A percentile compares a stretch with the other conserved stretches of the same genome.
phyloP scores from a whole-genome alignment of 2,888 invertebrate genomes.

The Andrena minutula region DNA sequence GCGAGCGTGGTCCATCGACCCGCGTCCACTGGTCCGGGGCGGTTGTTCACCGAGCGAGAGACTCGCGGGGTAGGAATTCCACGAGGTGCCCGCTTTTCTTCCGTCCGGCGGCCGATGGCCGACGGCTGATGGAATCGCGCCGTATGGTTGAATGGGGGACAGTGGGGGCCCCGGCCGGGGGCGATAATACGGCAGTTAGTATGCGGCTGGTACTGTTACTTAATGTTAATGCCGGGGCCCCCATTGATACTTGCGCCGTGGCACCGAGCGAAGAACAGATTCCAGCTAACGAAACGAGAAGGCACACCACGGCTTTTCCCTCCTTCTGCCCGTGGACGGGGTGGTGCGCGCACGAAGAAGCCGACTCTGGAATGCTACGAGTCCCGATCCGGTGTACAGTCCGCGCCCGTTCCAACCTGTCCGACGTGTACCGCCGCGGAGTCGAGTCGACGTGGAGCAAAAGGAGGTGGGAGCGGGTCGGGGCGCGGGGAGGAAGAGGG shows the following conservation, averaged over 20 bases:
- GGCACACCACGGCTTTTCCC: conserved; percentile 53
- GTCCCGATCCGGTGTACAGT: conserved; percentile 71
- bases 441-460: conserved; percentile 57
- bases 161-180: conserved; percentile 62
- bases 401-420: conserved; percentile 75
- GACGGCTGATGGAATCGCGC: conserved; percentile 30
- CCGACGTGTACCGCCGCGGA: conserved; percentile 72
- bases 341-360: conserved; percentile 76
- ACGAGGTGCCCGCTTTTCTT: conserved; percentile 11
- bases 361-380: conserved; percentile 78
- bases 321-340: conserved; percentile 52
- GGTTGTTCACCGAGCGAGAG: conserved; percentile 9
- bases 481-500: conserved; percentile 43
- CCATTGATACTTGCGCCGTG: conserved; percentile 78
- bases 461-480: conserved; percentile 45
- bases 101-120: conserved; percentile 53
- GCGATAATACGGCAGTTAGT: conserved; percentile 82
- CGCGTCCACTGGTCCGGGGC: not conserved
- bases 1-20: conserved; percentile 7
- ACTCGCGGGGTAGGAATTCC: conserved; percentile 3
- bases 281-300: conserved; percentile 68
- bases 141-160: conserved; percentile 69
- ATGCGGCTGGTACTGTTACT: conserved; percentile 78
- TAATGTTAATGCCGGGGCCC: conserved; percentile 76
- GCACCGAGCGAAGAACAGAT: conserved; percentile 74